Conservation (phyloP, 2,888 invertebrate genomes). For the Sarcophaga caerulescens region DNA sequence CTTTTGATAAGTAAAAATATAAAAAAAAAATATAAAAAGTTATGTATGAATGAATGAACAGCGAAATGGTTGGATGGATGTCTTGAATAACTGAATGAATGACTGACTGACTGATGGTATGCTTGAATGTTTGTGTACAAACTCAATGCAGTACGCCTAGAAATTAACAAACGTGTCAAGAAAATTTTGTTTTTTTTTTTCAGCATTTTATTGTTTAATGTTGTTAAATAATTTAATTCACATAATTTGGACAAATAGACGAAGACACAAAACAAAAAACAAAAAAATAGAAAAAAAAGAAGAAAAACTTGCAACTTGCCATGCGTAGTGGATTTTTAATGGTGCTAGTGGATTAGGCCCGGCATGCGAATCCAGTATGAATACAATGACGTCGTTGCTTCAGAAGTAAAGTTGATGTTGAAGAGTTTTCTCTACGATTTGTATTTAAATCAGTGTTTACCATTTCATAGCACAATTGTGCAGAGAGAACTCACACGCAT, state of each 20-base stretch:
- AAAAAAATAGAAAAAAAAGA: not conserved
- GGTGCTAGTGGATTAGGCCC: conserved; percentile 2
- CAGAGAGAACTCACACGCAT: too few relatives aligned
- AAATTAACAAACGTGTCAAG: conserved; percentile 52
- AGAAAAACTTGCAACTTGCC: conserved; percentile 17
- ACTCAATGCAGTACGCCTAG: conserved; percentile 30
- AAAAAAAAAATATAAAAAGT: conserved; percentile 2
- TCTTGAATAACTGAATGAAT: conserved; percentile 29
- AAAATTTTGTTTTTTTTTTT: conserved; percentile 44
- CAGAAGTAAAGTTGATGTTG: not conserved
- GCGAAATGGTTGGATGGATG: not conserved
- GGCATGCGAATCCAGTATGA: not conserved
- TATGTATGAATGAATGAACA: conserved; percentile 38
- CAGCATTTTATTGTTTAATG: conserved; percentile 21
- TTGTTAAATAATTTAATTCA: conserved; percentile 57
- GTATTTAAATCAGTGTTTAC: not conserved
- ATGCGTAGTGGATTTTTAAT: not conserved
- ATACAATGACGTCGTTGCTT: not conserved
- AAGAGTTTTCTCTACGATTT: not conserved
- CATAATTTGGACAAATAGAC: conserved; percentile 42
- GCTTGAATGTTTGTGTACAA: not conserved
- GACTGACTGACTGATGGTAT: not conserved
- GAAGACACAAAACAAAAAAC: not conserved
- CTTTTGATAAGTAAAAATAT: conserved; percentile 43
- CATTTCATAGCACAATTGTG: too few relatives aligned